phyloP scores from a whole-genome alignment of 2,797 vertebrate genomes.

The Forpus xanthops region DNA sequence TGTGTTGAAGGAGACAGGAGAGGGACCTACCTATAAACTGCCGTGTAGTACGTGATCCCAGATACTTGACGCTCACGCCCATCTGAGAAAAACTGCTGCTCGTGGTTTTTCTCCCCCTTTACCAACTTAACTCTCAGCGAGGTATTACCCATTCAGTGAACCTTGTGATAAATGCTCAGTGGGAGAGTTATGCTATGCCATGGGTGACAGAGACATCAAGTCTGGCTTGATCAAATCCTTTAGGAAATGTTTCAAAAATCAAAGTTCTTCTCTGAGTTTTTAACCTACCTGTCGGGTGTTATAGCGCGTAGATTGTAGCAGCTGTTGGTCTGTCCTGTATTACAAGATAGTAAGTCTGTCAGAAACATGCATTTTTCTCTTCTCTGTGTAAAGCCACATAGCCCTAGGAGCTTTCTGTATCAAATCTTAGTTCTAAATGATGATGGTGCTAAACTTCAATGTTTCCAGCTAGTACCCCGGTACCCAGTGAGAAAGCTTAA shows the following conservation, averaged over 20 bases:
- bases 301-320: not conserved
- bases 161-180: not conserved
- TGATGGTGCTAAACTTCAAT: not conserved
- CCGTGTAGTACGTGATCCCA: not conserved
- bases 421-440: not conserved
- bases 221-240: not conserved
- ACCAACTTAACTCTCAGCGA: not conserved
- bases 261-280: not conserved
- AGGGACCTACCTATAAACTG: not conserved
- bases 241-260: not conserved
- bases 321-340: not conserved
- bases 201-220: not conserved
- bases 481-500: constrained; percentile 18
- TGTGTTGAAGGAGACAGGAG: not conserved
- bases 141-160: not conserved
- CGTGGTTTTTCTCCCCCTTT: not conserved
- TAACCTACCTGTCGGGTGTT: not conserved
- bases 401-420: not conserved
- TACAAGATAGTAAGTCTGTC: not conserved
- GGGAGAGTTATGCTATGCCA: not conserved
- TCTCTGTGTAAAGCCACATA: not conserved
- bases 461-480: not conserved
- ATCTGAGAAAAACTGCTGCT: not conserved
- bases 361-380: not conserved
- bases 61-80: not conserved